These are phyloP conservation scores for Matsumyia berberina DNA, from an alignment of 2,888 invertebrate species.

Conservation along the genomic window DNA sequence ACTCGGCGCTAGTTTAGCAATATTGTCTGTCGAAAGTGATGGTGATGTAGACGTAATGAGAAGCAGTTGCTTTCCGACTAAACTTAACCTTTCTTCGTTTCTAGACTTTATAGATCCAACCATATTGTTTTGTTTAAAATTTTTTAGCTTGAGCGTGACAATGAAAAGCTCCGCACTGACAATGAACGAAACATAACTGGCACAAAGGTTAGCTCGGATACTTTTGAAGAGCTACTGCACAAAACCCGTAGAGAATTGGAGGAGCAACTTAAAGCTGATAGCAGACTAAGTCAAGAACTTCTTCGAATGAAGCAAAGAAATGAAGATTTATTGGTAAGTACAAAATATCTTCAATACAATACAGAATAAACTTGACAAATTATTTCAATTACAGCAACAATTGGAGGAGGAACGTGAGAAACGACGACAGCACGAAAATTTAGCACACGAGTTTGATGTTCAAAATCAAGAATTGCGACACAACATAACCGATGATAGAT, in stretches of 20 bases:
- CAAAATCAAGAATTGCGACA: conserved; percentile 82
- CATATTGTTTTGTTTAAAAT: conserved; percentile 4
- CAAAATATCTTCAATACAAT: background rate
- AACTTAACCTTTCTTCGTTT: too few relatives aligned
- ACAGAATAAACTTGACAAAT: background rate
- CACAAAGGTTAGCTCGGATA: conserved; percentile 84
- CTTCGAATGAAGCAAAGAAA: conserved; percentile 79
- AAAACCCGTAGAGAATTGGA: conserved; percentile 87
- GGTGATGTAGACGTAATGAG: too few relatives aligned
- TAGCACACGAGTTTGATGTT: conserved; percentile 81
- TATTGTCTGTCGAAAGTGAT: too few relatives aligned
- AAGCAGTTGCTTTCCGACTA: too few relatives aligned
- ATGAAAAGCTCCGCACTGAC: conserved; percentile 84
- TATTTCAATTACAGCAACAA: conserved; percentile 78
- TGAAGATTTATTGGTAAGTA: conserved; percentile 80
- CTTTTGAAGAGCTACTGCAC: conserved; percentile 86
- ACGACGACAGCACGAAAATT: conserved; percentile 79
- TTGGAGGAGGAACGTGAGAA: conserved; percentile 80
- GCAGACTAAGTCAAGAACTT: conserved; percentile 81
- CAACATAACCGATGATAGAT: conserved; percentile 82
- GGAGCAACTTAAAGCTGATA: conserved; percentile 80
- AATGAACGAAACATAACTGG: conserved; percentile 78
- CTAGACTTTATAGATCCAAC: background rate
- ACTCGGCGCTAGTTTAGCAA: too few relatives aligned
- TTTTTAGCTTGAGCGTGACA: conserved; percentile 85